Base-by-base conservation (phyloP, 2,888 invertebrate genomes). In the Orthosia gothica region DNA sequence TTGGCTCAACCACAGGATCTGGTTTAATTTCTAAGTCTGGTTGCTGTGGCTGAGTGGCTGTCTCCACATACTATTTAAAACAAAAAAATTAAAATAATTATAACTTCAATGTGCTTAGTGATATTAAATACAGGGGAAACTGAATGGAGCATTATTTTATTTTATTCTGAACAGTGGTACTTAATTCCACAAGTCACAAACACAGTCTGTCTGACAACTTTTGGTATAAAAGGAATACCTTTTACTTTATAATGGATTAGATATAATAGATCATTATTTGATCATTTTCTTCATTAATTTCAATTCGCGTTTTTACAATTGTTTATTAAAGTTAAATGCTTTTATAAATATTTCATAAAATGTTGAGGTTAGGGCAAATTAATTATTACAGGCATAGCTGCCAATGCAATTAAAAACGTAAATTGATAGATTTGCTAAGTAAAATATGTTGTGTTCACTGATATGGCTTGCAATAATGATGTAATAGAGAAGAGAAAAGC, bases 301-400 rank as follows among this genome's bases (percentile, higher is more conserved):
- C 26, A 26, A 59, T 32, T 61, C 9, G 20, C 40, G 45, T 2
- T 16, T 47, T 47, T 62, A 20, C 12, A 23, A 20, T 16, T 23
- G 20, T 20, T n/a, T 64, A 47, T 5, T 3, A 11, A 63, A 32
- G 32, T 11, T 9, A 32, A 32, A 5, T 11, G 50, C 18, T 47
- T 47, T 26, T 12, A 32, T 15, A 23, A 20, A 11, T 15, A 45
- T 23, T 52, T 58, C 16, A 32, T 40, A 5, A 2, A 23, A 26
- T 13, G 15, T 67, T 15, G 40, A 75, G 75, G 75, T 76, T 76
- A 76, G 0, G 47, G 16, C 7, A 40, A 49, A 23, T 20, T 18
- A 20, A 16, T 26, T 23, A 61, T 50, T 20, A 5, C 15, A 45
- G 23, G 12, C n/a, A 47, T 23, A 59, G 13, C 7, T 59, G 12